phyloP scores from a whole-genome alignment of 1,140 invertebrate genomes.

The Melipona quadrifasciata region DNA sequence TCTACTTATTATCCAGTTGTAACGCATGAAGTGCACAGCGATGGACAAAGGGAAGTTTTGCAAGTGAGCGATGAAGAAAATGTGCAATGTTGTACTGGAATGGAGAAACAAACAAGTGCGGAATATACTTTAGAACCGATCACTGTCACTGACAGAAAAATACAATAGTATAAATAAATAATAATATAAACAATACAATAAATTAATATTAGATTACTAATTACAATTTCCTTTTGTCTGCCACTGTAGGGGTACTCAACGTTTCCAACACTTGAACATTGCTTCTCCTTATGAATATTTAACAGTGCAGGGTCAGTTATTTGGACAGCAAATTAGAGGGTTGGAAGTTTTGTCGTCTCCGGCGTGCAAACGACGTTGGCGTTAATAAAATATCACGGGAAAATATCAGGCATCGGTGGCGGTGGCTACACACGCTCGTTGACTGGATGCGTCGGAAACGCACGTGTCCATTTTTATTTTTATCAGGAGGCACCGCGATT shows the following conservation, averaged over 20 bases:
- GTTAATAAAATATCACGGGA: slow-evolving; percentile 16
- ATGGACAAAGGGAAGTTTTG: not conserved
- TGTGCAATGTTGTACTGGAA: no score
- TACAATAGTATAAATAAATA: no score
- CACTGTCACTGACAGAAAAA: no score
- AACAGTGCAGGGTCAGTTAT: no score
- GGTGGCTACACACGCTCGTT: slow-evolving; percentile 5
- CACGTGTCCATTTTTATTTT: not conserved
- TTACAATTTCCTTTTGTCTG: no score
- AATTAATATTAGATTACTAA: no score
- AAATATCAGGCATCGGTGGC: not conserved
- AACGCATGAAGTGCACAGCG: not conserved
- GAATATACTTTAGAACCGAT: no score
- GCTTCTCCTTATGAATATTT: no score
- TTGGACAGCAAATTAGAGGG: not conserved
- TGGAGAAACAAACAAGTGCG: no score
- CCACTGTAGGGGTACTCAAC: no score
- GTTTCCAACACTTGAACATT: no score
- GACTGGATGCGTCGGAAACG: not conserved
- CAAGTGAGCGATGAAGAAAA: not conserved
- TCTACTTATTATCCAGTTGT: not conserved
- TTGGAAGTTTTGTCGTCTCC: not conserved
- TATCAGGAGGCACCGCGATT: not conserved
- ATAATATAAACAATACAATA: no score
- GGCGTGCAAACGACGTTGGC: not conserved